Evolutionary conservation across 2,113 vertebrate genomes (phyloP), one percentile per base, ranked within the genome.

Genomic region (Bufo gargarizans): DNA sequence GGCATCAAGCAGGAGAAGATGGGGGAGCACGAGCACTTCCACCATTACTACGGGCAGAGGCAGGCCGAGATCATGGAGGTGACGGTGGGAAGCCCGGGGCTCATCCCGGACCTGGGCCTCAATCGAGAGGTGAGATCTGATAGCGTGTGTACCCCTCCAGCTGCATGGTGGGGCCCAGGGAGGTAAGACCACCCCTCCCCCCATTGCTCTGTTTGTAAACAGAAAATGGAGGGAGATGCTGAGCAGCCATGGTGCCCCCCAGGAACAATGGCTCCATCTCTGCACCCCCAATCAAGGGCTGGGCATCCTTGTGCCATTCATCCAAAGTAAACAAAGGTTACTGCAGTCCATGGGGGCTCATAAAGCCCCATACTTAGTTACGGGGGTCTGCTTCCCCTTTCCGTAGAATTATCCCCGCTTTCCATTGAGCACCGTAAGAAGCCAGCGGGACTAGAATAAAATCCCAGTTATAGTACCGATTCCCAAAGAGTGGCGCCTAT

Each of bases 1-100:
- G 87, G 71, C 11, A 88, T 88, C 82, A 88, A 88, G 33, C 87
- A 88, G 33, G 87, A 88, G 82, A 88, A 88, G 82, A 17, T 84
- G n/a, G 82, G 72, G n/a, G 87, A 88, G 22, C 82, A 69, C 82
- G 87, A 88, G 2, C 87, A 84, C 16, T 88, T 84, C 74, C 87
- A 76, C 0, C 72, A 16, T 14, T 84, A 56, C 59, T 88, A 88
- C 82, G 50, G 81, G 58, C 72, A 84, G 22, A 20, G 71, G 6
- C 81, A 19, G 49, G 59, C 80, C 19, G 87, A 88, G 72, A 88
- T 88, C 82, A 9, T 88, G 74, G 87, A 88, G 78, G 87, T 88
- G 72, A 88, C 87, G 69, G 87, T 88, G 87, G 87, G 87, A 4
- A 65, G 87, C 81, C 81, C 56, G 4, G 71, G 71, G 8, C n/a